Conservation (phyloP, 2,888 invertebrate species). For the Agonum fuliginosum region DNA sequence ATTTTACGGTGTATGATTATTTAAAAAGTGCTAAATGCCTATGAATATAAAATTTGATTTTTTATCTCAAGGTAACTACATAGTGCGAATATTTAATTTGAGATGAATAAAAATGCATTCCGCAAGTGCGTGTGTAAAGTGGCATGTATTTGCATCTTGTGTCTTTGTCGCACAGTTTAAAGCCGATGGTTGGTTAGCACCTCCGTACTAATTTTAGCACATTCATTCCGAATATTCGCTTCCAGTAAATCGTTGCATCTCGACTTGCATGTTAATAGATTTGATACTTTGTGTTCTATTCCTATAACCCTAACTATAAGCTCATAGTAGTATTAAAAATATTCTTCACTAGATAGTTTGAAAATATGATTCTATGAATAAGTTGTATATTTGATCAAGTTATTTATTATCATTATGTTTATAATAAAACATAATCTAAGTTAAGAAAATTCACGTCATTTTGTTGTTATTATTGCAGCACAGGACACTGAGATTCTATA, state of each 20-base stretch:
- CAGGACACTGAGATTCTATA: slow-evolving; percentile 9
- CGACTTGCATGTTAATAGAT: neutral
- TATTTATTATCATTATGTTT: slow-evolving; percentile 36
- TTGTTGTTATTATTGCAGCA: slow-evolving; percentile 18
- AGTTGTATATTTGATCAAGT: slow-evolving; percentile 6
- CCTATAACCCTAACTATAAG: neutral
- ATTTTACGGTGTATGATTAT: neutral
- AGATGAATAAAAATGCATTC: slow-evolving; percentile 35
- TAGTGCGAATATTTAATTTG: slow-evolving; percentile 2
- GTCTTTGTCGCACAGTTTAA: slow-evolving; percentile 3
- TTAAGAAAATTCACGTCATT: slow-evolving; percentile 18
- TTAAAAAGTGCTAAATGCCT: neutral
- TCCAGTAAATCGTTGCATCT: slow-evolving; percentile 12
- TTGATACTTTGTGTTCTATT: neutral
- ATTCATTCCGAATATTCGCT: slow-evolving; percentile 39
- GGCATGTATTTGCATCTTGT: neutral
- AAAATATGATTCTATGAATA: slow-evolving; percentile 13
- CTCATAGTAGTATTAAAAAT: neutral
- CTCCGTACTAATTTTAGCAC: slow-evolving; percentile 52
- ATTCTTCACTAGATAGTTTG: neutral
- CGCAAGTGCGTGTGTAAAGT: slow-evolving; percentile 25
- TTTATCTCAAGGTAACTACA: slow-evolving; percentile 19
- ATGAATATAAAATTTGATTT: slow-evolving; percentile 9
- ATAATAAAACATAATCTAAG: slow-evolving; percentile 13
- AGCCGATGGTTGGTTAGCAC: slow-evolving; percentile 43